These are phyloP conservation scores for Drosophila nigricruria DNA, from an alignment of 2,888 invertebrate species.

Conservation along the genomic window DNA sequence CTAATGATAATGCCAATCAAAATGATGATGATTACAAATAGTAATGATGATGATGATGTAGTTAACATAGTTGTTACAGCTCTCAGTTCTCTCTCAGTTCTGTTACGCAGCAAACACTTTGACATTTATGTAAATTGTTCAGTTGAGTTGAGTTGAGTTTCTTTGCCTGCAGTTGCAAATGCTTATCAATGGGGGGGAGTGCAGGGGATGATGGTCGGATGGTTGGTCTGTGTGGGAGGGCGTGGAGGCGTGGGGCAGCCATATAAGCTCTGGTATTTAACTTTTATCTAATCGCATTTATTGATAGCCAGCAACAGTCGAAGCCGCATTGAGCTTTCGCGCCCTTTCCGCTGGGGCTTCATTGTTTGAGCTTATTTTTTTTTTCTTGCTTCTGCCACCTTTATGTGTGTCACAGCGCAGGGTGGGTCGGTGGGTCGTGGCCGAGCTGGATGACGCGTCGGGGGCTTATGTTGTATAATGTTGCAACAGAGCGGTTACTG, in stretches of 20 bases:
- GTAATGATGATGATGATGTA: conserved; percentile 7
- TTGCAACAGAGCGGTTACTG: conserved; percentile 71
- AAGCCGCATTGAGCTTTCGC: conserved; percentile 38
- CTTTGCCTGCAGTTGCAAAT: conserved; percentile 23
- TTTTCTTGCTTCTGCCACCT: conserved; percentile 25
- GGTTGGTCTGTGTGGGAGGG: neutral
- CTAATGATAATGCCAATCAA: conserved; percentile 2
- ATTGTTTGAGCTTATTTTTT: conserved; percentile 45
- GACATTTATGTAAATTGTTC: conserved; percentile 7
- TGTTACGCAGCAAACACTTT: conserved; percentile 22
- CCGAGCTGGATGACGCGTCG: neutral
- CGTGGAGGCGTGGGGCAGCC: conserved; percentile 33
- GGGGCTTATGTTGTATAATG: conserved; percentile 70
- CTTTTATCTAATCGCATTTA: conserved; percentile 73
- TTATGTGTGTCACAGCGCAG: conserved; percentile 59
- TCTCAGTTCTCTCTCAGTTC: neutral
- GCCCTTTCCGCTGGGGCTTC: conserved; percentile 41
- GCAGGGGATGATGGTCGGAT: neutral
- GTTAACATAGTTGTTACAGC: neutral
- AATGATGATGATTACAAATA: neutral
- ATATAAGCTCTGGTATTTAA: conserved; percentile 51
- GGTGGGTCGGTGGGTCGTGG: too few relatives aligned
- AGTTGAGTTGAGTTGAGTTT: neutral
- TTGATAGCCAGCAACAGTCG: conserved; percentile 67
- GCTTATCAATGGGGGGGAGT: conserved; percentile 26